A percentile compares a stretch with the other conserved stretches of the same genome.
Evolutionary conservation across 53 echinoderm and acorn worm species (phyloP).

Genomic region (Crossaster papposus): DNA sequence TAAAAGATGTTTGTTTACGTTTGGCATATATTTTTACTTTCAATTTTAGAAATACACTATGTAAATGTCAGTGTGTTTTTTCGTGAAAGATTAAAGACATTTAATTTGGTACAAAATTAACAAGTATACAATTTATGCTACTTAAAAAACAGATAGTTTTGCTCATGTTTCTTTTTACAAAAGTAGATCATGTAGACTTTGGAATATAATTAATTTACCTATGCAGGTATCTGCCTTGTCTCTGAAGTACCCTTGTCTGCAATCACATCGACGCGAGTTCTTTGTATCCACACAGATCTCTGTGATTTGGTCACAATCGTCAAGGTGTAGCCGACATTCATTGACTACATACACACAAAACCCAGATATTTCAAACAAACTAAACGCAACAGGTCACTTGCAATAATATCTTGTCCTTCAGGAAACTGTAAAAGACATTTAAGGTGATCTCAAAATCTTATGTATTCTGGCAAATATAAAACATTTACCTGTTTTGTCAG

Average conservation of each 20-base stretch:
- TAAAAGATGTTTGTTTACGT: background rate
- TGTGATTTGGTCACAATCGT: conserved; percentile 10
- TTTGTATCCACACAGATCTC: conserved; percentile 18
- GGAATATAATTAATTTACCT: background rate
- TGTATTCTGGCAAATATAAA: background rate
- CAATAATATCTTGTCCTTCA: background rate
- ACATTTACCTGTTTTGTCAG: background rate
- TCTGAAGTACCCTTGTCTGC: conserved; percentile 40
- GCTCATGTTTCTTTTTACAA: no score
- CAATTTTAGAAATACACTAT: no score
- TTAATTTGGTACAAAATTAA: no score
- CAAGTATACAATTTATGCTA: no score
- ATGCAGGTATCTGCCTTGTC: background rate
- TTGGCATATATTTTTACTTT: no score
- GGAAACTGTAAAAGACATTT: background rate
- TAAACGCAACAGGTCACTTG: background rate
- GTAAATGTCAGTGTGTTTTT: no score
- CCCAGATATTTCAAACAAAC: background rate
- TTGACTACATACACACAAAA: conserved; percentile 1
- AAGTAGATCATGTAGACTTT: background rate
- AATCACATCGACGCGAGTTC: background rate
- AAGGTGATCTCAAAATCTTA: background rate
- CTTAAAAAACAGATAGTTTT: no score
- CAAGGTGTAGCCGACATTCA: background rate
- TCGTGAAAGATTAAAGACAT: no score